These are phyloP conservation scores for Origma solitaria DNA, from an alignment of 2,113 vertebrate genomes.

Conservation along the genomic window DNA sequence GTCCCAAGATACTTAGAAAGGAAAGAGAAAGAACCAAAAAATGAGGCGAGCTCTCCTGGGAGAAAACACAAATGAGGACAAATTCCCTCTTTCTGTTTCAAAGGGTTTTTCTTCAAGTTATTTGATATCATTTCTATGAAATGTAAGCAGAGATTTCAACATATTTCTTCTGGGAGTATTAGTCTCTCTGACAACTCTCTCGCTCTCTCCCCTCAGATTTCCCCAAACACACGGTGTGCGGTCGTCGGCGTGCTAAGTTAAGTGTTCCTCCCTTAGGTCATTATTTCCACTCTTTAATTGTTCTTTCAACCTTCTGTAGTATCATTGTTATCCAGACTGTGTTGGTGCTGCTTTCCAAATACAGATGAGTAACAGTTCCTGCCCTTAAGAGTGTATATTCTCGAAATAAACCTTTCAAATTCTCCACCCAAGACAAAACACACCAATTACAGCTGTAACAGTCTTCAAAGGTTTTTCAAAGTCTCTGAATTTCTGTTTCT, in stretches of 20 bases:
- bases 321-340: conserved; percentile 31
- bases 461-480: conserved; percentile 33
- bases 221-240: neutral
- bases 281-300: conserved; percentile 59
- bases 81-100: neutral
- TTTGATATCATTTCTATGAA: neutral
- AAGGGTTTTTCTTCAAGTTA: conserved; percentile 16
- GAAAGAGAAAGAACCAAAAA: neutral
- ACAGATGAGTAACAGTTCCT: conserved; percentile 65
- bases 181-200: neutral
- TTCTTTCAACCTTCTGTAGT: conserved; percentile 50
- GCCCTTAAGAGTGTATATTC: conserved; percentile 39
- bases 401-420: conserved; percentile 31
- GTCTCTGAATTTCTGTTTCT: conserved; percentile 1
- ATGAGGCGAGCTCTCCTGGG: neutral
- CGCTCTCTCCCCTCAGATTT: neutral
- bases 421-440: conserved; percentile 50
- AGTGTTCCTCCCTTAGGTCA: conserved; percentile 39
- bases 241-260: neutral
- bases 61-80: neutral
- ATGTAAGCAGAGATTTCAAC: neutral
- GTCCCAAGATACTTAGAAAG: neutral
- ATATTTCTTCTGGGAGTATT: neutral
- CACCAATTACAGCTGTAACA: conserved; percentile 13
- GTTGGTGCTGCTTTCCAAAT: conserved; percentile 47